Percentiles rank a stretch among this genome's conserved stretches.
phyloP scores from a whole-genome alignment of 2,113 vertebrate genomes.

The Arizona elegans region DNA sequence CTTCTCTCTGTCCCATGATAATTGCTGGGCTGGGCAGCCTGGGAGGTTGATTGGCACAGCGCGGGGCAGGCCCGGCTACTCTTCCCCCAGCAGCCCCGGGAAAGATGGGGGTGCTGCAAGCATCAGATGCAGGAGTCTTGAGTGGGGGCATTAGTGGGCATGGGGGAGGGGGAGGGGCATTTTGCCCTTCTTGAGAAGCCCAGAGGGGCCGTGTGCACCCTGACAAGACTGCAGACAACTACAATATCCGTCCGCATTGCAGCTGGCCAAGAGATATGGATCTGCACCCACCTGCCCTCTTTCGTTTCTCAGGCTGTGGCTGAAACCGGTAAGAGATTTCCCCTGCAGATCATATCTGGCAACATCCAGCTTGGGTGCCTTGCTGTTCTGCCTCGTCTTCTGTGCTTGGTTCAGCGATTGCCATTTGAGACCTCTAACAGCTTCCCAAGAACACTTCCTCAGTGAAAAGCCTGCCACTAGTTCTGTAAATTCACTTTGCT shows the following conservation, averaged over 20 bases:
- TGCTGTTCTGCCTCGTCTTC: neutral
- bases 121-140: neutral
- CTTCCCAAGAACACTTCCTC: neutral
- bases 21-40: neutral
- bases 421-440: rapidly evolving
- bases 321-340: neutral
- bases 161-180: neutral
- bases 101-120: neutral
- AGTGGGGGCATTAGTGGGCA: neutral
- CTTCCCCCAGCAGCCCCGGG: neutral
- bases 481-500: neutral
- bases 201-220: neutral
- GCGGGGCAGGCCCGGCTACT: neutral
- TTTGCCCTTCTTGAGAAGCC: neutral
- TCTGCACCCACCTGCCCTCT: neutral
- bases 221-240: neutral
- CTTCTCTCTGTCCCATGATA: neutral
- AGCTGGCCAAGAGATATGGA: neutral
- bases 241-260: neutral
- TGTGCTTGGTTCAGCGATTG: no score
- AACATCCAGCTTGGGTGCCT: neutral
- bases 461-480: neutral
- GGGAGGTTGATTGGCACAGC: neutral
- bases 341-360: neutral
- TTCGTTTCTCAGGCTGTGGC: neutral